Evolutionary conservation across 1,140 invertebrate species (phyloP).

Genomic region (Rhopalosiphum padi): DNA sequence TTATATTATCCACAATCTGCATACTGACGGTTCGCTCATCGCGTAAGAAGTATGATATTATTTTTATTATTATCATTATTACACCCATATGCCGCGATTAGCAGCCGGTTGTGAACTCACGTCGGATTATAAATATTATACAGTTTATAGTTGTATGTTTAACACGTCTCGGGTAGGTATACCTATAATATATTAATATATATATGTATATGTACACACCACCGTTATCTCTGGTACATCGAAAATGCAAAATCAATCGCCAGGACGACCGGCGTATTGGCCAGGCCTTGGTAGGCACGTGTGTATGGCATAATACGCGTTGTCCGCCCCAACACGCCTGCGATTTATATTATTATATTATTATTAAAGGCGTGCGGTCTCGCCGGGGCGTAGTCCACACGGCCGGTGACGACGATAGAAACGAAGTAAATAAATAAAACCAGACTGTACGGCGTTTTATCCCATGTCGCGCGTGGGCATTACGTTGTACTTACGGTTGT

Average conservation of each 20-base stretch:
- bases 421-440: not conserved
- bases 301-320: not conserved
- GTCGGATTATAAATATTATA: not conserved
- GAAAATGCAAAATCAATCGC: slow-evolving; percentile 1
- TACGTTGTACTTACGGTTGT: not conserved
- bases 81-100: not conserved
- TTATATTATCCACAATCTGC: too few species aligned
- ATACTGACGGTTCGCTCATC: too few species aligned
- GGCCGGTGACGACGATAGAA: not conserved
- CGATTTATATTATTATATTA: not conserved
- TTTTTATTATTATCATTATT: too few species aligned
- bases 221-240: not conserved
- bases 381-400: not conserved
- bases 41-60: too few species aligned
- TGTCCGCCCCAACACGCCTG: not conserved
- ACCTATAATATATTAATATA: too few species aligned
- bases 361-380: not conserved
- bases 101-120: not conserved
- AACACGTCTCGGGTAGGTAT: not conserved
- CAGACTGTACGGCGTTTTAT: not conserved
- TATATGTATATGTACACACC: not conserved
- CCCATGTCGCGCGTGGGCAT: slow-evolving; percentile 11
- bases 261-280: not conserved
- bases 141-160: not conserved
- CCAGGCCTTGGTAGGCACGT: not conserved